These are phyloP conservation scores for Drosophila phalerata DNA, from an alignment of 2,888 invertebrate genomes.

Conservation along the genomic window DNA sequence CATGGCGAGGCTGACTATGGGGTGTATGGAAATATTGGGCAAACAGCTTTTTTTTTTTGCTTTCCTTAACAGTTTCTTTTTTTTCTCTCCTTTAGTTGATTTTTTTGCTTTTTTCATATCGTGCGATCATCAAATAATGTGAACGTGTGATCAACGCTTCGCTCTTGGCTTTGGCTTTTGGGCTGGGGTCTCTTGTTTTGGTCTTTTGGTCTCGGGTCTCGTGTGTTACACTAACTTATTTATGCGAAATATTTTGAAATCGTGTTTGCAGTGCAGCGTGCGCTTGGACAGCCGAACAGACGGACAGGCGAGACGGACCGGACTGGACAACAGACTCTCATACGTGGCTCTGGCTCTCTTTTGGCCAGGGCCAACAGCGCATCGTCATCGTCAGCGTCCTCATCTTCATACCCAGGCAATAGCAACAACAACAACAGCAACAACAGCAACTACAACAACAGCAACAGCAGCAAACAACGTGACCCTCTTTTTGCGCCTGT, in stretches of 20 bases:
- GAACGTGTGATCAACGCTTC: slow-evolving; percentile 83
- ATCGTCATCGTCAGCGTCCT: slow-evolving; percentile 59
- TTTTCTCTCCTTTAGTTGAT: slow-evolving; percentile 16
- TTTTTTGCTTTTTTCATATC: slow-evolving; percentile 71
- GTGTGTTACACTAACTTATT: slow-evolving; percentile 85
- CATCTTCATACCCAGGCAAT: slow-evolving; percentile 31
- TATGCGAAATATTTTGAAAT: slow-evolving; percentile 83
- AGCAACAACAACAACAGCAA: slow-evolving; percentile 17
- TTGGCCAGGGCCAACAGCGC: slow-evolving; percentile 54
- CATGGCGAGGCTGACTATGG: slow-evolving; percentile 39
- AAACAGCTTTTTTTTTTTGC: slow-evolving; percentile 48
- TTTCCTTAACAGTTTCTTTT: slow-evolving; percentile 56
- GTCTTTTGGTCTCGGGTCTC: slow-evolving; percentile 44
- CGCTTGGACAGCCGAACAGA: slow-evolving; percentile 62
- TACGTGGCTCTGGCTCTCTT: slow-evolving; percentile 53
- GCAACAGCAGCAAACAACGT: slow-evolving; percentile 72
- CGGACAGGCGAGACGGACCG: slow-evolving; percentile 23
- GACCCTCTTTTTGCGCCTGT: slow-evolving; percentile 85
- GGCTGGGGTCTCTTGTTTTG: slow-evolving; percentile 14
- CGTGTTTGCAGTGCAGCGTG: slow-evolving; percentile 81
- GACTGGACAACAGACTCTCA: slow-evolving; percentile 41
- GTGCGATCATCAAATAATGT: slow-evolving; percentile 84
- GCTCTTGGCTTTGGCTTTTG: slow-evolving; percentile 40
- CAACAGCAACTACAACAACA: slow-evolving; percentile 9
- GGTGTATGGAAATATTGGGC: slow-evolving; percentile 83